These are phyloP conservation scores for Oligia latruncula DNA, from an alignment of 2,888 invertebrate species.

Conservation along the genomic window DNA sequence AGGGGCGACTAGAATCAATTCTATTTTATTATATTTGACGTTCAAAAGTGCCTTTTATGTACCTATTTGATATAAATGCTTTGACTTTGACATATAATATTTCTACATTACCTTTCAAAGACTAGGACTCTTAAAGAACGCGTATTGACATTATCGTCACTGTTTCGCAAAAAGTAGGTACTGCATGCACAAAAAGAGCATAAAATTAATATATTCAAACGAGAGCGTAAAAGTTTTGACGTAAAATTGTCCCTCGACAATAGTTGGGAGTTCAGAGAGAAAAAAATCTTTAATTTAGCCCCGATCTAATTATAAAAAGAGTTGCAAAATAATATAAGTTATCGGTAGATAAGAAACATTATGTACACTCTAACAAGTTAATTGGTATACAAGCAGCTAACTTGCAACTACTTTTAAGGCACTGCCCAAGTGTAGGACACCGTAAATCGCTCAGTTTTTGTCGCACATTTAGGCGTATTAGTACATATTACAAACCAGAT, in stretches of 20 bases:
- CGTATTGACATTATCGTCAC: not conserved
- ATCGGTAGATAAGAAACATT: slow-evolving; percentile 18
- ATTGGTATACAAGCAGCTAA: not conserved
- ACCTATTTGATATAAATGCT: too few relatives aligned
- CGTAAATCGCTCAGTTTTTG: not conserved
- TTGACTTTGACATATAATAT: not conserved
- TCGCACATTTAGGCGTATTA: not conserved
- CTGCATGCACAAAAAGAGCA: slow-evolving; percentile 14
- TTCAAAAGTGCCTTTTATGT: too few relatives aligned
- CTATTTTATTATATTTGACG: too few relatives aligned
- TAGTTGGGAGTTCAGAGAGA: slow-evolving; percentile 37
- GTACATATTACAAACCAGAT: not conserved
- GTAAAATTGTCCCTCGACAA: slow-evolving; percentile 46
- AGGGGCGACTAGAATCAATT: too few relatives aligned
- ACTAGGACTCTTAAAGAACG: not conserved
- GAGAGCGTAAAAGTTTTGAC: slow-evolving; percentile 45
- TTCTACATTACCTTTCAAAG: not conserved
- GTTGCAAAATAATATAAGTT: slow-evolving; percentile 28
- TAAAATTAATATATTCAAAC: slow-evolving; percentile 53
- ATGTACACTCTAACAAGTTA: not conserved
- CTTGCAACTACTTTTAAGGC: not conserved
- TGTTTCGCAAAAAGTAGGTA: slow-evolving; percentile 5
- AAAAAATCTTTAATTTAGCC: slow-evolving; percentile 50
- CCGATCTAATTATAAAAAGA: slow-evolving; percentile 40
- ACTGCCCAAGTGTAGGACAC: not conserved